Base-by-base conservation (phyloP, 2,888 invertebrate species). In the Drosophila antonietae region DNA sequence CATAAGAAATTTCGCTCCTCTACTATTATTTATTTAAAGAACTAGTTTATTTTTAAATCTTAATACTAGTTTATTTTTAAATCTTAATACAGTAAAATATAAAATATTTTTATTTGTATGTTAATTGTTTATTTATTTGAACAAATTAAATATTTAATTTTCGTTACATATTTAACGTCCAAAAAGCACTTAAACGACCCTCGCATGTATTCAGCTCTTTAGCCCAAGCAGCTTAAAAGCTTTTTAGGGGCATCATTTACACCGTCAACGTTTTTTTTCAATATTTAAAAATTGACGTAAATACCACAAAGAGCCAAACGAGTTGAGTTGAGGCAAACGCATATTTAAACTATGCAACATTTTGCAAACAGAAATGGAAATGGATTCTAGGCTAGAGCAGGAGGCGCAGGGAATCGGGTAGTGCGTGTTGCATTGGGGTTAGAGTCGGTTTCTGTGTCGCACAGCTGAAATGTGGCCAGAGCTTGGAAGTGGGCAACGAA, bases 161-260 rank as follows among this genome's bases (percentile, higher is more conserved):
- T 43, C 5, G 10, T 18, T 20, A 0, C 31, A 31, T 18, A 8
- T 20, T 23, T 14, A 3, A 15, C 8, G 0, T 18, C 15, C 14
- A 20, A 8, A 18, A 68, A 81, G 46, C 8, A 10, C 23, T 43
- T 10, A 10, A 51, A 3, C 28, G 1, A 1, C 73, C 79, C 68
- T 53, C 43, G 28, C 12, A 7, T 15, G 46, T 35, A 46, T 57
- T 23, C 56, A 72, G 64, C 55, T 63, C 18, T 39, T 58, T 61
- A 47, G 78, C 70, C 65, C 66, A 63, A 59, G 71, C 41, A 81
- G 77, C 81, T 82, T 82, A 80, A 81, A 80, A 78, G 81, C 78
- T 82, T 81, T 80, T 71, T 23, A 35, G 46, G 63, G 68, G 66
- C 82, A 80, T 80, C 78, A 82, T 80, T 81, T 80, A 82, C 82